Evolutionary conservation across 2,113 vertebrate genomes (phyloP).

Genomic region (Eulemur rufifrons): DNA sequence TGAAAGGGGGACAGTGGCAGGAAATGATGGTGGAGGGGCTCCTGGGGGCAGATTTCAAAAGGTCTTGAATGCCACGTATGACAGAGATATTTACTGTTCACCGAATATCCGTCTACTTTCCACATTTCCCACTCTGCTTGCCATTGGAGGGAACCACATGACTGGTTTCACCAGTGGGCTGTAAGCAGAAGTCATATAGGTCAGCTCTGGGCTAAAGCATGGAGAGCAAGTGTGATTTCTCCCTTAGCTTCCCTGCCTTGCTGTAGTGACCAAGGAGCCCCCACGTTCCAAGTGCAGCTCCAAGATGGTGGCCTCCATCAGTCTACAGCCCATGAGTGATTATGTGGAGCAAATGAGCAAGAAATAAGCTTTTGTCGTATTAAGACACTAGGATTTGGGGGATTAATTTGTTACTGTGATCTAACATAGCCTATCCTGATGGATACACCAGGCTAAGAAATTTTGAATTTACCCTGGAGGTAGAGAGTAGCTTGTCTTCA

Average conservation of each 20-base stretch:
- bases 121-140: background rate
- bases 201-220: background rate
- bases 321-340: background rate
- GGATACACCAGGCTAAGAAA: background rate
- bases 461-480: background rate
- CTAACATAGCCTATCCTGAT: background rate
- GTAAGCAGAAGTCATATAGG: background rate
- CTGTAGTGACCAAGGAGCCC: background rate
- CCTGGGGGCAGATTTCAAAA: background rate
- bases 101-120: background rate
- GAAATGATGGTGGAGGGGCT: background rate
- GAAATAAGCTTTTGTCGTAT: background rate
- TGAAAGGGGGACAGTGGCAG: background rate
- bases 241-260: background rate
- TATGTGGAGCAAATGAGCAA: background rate
- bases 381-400: background rate
- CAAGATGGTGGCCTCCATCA: background rate
- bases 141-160: background rate
- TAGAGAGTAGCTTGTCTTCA: background rate
- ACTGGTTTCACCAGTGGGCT: background rate
- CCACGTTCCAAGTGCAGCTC: background rate
- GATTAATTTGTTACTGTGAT: background rate
- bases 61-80: background rate
- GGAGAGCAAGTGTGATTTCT: background rate
- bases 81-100: background rate